Conservation (phyloP, 1,140 invertebrate species). For the Saccostrea glomerata region DNA sequence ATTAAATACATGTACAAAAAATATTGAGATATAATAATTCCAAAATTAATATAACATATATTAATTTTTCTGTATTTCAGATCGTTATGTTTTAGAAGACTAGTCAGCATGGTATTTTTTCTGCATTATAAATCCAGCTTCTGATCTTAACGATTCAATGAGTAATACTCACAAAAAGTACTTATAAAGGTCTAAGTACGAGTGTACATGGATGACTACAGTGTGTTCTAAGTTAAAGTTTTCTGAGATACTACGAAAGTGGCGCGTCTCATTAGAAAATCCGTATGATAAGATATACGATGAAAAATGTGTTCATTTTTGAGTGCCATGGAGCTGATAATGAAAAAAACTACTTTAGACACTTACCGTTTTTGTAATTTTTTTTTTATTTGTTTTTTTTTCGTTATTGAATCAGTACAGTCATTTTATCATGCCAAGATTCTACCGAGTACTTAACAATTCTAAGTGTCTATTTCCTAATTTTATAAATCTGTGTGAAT, state of each 20-base stretch:
- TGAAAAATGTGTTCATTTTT: background rate
- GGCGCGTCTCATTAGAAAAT: background rate
- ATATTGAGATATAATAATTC: background rate
- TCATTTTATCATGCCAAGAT: background rate
- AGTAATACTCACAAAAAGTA: background rate
- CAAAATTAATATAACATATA: too few relatives aligned
- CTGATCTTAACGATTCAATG: background rate
- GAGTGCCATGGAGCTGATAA: background rate
- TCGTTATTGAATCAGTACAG: background rate
- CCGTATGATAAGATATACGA: background rate
- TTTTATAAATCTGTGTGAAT: too few relatives aligned
- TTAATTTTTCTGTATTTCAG: background rate
- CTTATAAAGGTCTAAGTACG: background rate
- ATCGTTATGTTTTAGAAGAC: conserved; percentile 31
- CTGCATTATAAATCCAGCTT: background rate
- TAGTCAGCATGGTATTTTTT: background rate
- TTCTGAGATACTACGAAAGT: background rate
- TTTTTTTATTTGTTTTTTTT: background rate
- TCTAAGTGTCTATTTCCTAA: too few relatives aligned
- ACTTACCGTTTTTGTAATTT: background rate
- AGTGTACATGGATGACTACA: background rate
- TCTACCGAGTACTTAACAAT: too few relatives aligned
- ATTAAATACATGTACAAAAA: too few relatives aligned
- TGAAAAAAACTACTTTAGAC: background rate
- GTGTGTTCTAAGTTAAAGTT: background rate